Percentiles rank a stretch among this genome's conserved stretches.
Conservation (phyloP, 2,797 vertebrate species). For the Falco columbarius region DNA sequence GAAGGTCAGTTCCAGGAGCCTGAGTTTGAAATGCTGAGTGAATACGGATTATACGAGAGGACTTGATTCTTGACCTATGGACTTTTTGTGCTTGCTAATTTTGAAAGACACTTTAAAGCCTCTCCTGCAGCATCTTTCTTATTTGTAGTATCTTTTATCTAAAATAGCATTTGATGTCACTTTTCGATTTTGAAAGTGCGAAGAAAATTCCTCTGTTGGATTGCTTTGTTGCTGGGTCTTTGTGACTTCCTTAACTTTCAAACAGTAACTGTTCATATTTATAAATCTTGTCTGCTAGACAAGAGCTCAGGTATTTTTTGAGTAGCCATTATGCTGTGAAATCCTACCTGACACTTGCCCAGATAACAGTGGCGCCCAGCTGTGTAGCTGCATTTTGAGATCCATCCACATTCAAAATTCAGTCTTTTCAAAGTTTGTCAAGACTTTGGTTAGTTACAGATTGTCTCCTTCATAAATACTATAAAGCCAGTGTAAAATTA, state of each 20-base stretch:
- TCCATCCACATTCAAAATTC: not conserved
- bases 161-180: constrained; percentile 39
- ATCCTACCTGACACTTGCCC: not conserved
- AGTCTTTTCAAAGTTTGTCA: not conserved
- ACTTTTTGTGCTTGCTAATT: constrained; percentile 42
- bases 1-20: constrained; percentile 23
- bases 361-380: not conserved
- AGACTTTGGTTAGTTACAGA: not conserved
- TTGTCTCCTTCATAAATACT: not conserved
- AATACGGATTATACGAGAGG: not conserved
- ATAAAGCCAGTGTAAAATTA: not conserved
- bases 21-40: constrained; percentile 15
- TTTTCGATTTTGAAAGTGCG: constrained; percentile 22
- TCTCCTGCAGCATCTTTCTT: constrained; percentile 23
- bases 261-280: constrained; percentile 32
- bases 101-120: constrained; percentile 38
- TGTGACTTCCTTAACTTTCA: constrained; percentile 46
- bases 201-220: constrained; percentile 50
- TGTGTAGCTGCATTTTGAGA: not conserved
- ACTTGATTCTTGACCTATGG: constrained; percentile 27
- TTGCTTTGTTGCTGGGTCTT: constrained; percentile 49
- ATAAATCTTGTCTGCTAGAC: constrained; percentile 35
- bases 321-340: not conserved
- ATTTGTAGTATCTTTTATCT: constrained; percentile 48
- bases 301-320: not conserved